Percentiles rank a stretch among this genome's conserved stretches.
Conservation (phyloP, 2,888 invertebrate species). For the Lasioglossum villosulum region DNA sequence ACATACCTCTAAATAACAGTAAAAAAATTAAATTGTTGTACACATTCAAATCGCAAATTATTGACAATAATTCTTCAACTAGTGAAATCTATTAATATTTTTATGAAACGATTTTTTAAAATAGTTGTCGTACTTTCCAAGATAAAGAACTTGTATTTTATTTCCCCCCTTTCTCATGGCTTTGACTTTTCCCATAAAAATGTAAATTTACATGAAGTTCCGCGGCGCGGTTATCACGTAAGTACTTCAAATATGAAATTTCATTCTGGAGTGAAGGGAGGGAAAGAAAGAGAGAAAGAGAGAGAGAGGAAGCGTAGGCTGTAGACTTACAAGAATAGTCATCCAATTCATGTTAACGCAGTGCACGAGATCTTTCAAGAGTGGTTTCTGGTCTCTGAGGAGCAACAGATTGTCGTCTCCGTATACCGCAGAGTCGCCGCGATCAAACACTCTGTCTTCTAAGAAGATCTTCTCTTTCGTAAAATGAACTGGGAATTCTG, state of each 20-base stretch:
- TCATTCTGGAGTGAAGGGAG: neutral
- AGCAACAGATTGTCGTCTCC: constrained; percentile 84
- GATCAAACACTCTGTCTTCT: constrained; percentile 87
- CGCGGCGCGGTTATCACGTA: neutral
- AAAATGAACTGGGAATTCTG: constrained; percentile 86
- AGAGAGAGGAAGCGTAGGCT: neutral
- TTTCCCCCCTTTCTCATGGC: neutral
- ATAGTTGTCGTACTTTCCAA: neutral
- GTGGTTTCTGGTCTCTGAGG: constrained; percentile 87
- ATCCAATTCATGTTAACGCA: constrained; percentile 97
- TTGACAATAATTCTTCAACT: neutral
- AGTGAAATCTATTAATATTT: neutral
- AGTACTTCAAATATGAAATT: neutral
- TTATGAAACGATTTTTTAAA: neutral
- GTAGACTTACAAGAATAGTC: constrained; percentile 90
- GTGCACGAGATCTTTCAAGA: constrained; percentile 92
- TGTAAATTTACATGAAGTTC: neutral
- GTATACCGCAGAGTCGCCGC: constrained; percentile 78
- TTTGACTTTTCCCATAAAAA: constrained; percentile 1
- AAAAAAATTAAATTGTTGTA: neutral
- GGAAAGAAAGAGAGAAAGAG: neutral
- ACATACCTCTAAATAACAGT: neutral
- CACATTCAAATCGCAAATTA: neutral
- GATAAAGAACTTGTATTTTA: neutral
- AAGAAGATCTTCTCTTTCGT: constrained; percentile 87